Evolutionary conservation across 2,888 invertebrate genomes (phyloP), one percentile per base, ranked within the genome.

Genomic region (Myopa tessellatipennis): DNA sequence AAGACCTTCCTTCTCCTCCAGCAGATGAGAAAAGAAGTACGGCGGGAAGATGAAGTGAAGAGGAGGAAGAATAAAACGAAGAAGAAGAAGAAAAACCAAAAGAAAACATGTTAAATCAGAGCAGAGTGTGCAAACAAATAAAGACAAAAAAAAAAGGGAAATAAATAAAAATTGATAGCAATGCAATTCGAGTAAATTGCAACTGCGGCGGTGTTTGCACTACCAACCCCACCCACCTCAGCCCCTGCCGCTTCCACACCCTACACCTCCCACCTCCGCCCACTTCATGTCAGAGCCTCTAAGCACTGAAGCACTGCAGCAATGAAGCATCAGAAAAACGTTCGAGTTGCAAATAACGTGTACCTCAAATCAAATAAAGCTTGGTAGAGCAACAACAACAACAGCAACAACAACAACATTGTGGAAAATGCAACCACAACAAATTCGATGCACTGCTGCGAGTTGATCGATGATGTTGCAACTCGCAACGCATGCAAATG

Each of bases 381-480:
- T 38, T 38, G 12, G 16, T 34, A 34, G 3, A 65, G n/a, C 65
- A 36, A 65, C 65, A 34, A 12, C 38, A 34, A 16, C 65, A 65
- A 65, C 38, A 34, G 18, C 38, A 60, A 4, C n/a, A n/a, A n/a
- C n/a, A n/a, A n/a, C n/a, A n/a, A n/a, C n/a, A n/a, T 6, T 8
- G 45, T 6, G 45, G 45, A 10, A 45, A 45, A 12, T 2, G 12
- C 55, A 71, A 52, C n/a, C 16, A 14, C 52, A 73, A 45, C 63
- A 63, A 34, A 38, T 36, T 7, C 18, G 74, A 14, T 58, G 68
- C 68, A 10, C 68, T 55, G 26, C 60, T 75, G 68, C 34, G 34
- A 45, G 16, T 75, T 69, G 75, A 75, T 74, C 55, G 74, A 69
- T 69, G 58, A n/a, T 65, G 69, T 16, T 60, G 69, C 69, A 14